Evolutionary conservation across 64 coral and sea anemone species (phyloP).

Genomic region (Platygyra sinensis): DNA sequence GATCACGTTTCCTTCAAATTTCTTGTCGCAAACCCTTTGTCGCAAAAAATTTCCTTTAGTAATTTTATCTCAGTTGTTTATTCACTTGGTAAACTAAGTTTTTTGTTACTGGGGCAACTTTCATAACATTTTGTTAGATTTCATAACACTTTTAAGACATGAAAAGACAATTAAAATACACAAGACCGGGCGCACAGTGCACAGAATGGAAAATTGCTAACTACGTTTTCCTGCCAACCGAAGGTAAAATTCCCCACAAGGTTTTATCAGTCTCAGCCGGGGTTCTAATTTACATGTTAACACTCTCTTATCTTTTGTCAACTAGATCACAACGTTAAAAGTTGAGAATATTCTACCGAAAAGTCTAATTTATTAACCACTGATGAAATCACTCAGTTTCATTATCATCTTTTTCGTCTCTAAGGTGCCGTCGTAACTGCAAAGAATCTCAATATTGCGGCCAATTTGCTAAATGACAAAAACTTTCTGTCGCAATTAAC

Average conservation of each 20-base stretch:
- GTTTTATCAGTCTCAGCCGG: too few species aligned
- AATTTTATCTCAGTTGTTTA: too few species aligned
- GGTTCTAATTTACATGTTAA: too few species aligned
- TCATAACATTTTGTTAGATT: background rate
- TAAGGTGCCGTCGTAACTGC: background rate
- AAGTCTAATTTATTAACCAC: too few species aligned
- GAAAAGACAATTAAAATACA: background rate
- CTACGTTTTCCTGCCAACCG: background rate
- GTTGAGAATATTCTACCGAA: too few species aligned
- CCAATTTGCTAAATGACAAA: background rate
- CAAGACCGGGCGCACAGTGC: background rate
- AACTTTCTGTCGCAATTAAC: background rate
- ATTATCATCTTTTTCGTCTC: background rate
- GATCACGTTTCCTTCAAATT: too few species aligned
- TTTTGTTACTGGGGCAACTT: background rate
- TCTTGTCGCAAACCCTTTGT: too few species aligned
- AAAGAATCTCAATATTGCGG: background rate
- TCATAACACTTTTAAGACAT: background rate
- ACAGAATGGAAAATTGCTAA: background rate
- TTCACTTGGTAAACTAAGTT: too few species aligned
- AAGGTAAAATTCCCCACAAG: background rate
- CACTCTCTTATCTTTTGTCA: too few species aligned
- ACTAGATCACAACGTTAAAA: too few species aligned
- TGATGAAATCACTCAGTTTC: background rate
- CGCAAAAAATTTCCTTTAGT: too few species aligned